Conservation (phyloP, 2,113 vertebrate species). For the Zapornia atra region DNA sequence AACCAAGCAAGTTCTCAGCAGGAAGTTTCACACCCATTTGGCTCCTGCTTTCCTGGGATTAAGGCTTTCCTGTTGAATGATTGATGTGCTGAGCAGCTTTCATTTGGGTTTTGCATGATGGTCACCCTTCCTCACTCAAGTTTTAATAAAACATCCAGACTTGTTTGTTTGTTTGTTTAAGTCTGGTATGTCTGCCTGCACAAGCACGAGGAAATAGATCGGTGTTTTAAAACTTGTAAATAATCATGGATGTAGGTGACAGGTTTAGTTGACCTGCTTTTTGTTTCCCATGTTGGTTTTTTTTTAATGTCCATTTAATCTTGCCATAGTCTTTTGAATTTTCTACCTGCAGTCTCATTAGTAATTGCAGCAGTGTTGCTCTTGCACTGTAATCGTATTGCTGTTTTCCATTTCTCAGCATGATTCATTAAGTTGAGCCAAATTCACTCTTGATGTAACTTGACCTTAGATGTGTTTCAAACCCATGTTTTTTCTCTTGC, state of each 20-base stretch:
- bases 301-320: not conserved
- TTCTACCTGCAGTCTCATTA: conserved; percentile 16
- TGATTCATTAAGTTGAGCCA: conserved; percentile 53
- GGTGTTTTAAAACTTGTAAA: not conserved
- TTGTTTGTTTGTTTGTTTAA: not conserved
- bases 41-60: not conserved
- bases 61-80: not conserved
- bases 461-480: conserved; percentile 48
- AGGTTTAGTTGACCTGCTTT: not conserved
- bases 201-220: not conserved
- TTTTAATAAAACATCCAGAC: not conserved
- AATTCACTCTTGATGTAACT: conserved; percentile 56
- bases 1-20: not conserved
- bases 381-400: not conserved
- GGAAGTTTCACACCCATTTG: not conserved
- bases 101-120: not conserved
- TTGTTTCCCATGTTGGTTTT: not conserved
- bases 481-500: conserved; percentile 56
- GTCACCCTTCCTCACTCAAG: not conserved
- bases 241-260: not conserved
- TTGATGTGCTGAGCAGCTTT: not conserved
- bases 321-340: not conserved
- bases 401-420: conserved; percentile 58
- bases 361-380: not conserved
- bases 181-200: not conserved